Percentiles rank a stretch among this genome's conserved stretches.
Evolutionary conservation across 2,888 invertebrate genomes (phyloP).

Genomic region (Alloscopus bannaensis): DNA sequence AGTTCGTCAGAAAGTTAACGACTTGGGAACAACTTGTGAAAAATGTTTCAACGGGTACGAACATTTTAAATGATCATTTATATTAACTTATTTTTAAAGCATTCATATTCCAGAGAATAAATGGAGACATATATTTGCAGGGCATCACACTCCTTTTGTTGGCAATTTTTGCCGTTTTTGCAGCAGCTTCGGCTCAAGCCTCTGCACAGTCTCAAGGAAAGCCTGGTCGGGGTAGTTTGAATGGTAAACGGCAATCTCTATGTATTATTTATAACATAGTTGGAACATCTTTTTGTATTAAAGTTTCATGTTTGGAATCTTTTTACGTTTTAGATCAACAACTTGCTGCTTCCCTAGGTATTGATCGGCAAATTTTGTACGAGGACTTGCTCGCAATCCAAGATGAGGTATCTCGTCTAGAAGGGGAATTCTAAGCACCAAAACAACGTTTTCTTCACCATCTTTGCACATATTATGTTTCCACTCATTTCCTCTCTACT

Average conservation of each 20-base stretch:
- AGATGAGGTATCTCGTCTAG: conserved; percentile 41
- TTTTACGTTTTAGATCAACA: conserved; percentile 39
- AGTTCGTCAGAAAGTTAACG: neutral
- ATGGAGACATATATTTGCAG: neutral
- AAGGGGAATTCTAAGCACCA: conserved; percentile 36
- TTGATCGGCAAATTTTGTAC: conserved; percentile 52
- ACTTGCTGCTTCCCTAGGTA: conserved; percentile 51
- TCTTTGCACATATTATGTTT: too few relatives aligned
- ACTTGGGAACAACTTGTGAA: neutral
- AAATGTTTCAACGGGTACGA: conserved; percentile 24
- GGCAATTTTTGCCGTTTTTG: conserved; percentile 41
- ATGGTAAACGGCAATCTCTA: conserved; percentile 12
- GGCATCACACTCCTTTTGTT: conserved; percentile 6
- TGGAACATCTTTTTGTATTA: too few relatives aligned
- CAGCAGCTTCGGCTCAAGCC: conserved; percentile 17
- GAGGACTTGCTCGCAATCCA: conserved; percentile 55
- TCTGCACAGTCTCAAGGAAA: neutral
- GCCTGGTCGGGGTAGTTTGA: conserved; percentile 6
- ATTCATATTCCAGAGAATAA: neutral
- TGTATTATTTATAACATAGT: too few relatives aligned
- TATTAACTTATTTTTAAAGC: neutral
- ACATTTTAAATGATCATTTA: neutral
- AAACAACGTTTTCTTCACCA: too few relatives aligned
- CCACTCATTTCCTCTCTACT: too few relatives aligned
- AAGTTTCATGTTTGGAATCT: neutral